Conservation (phyloP, 2,797 vertebrate genomes). For the Alca torda region DNA sequence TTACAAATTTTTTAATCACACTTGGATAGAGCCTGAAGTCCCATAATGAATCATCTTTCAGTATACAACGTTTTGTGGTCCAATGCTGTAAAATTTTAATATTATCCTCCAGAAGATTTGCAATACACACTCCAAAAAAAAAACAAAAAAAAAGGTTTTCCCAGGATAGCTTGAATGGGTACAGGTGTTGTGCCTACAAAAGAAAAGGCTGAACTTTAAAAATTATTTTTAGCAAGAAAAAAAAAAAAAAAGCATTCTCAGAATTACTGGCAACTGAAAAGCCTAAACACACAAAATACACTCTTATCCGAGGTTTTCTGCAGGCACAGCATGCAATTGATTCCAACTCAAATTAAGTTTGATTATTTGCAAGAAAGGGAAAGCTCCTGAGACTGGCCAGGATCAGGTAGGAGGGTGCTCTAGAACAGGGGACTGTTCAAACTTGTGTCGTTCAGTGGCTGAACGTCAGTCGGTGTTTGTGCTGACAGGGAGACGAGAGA, state of each 20-base stretch:
- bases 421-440: neutral
- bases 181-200: neutral
- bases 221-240: slow-evolving; percentile 17
- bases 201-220: neutral
- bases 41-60: neutral
- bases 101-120: neutral
- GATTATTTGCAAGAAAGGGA: neutral
- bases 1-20: neutral
- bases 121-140: neutral
- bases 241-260: slow-evolving; percentile 17
- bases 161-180: neutral
- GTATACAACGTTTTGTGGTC: neutral
- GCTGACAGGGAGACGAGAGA: neutral
- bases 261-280: neutral
- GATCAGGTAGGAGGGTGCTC: neutral
- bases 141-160: neutral
- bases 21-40: neutral
- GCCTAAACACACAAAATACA: neutral
- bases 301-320: neutral
- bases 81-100: neutral
- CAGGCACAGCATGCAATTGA: neutral
- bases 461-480: neutral
- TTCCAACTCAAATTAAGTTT: neutral
- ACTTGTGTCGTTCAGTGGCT: neutral
- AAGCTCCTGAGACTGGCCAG: neutral